Base-by-base conservation (phyloP, 1,140 invertebrate species). In the Papilio polytes region DNA sequence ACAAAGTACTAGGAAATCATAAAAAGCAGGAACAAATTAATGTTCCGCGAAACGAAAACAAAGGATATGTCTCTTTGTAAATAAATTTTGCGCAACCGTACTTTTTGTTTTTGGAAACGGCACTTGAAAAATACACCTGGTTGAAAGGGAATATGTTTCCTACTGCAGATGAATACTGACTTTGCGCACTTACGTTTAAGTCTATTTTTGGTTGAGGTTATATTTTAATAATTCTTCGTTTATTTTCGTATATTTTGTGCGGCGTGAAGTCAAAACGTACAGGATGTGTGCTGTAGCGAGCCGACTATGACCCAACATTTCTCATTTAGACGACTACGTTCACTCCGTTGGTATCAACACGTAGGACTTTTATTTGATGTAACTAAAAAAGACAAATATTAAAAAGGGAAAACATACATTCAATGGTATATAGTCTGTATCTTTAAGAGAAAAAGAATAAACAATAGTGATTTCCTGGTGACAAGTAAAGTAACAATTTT, bases 81-180 rank as follows among this genome's bases (percentile, higher is more conserved):
- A 76, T 76, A 51, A 48, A 76, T 48, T 76, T 76, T 76, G 53
- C 22, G 13, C 20, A 51, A 76, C 2, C 41, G 26, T 46, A 22
- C 44, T 51, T 76, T 51, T 76, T 76, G 74, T 76, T 76, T 76
- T 76, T 51, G 74, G 74, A 76, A n/a, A 9, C 74, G 9, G 46
- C 74, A 76, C 74, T 76, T 76, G 74, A 76, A 51, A 51, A 26
- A 76, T 51, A 76, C 74, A 76, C 74, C 74, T 76, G 74, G 74
- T 44, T 74, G 73, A 74, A 41, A 44, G 36, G 44, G 41, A 74
- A 46, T 48, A 74, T 46, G 41, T 20, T 74, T 10, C 3, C 41
- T 46, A 20, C 10, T 46, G 10, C 44, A 22, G 13, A 18, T 46
- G 22, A 76, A 51, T 22, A 51, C 41, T 18, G 20, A n/a, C 41